These are phyloP conservation scores for Perdita meconis DNA, from an alignment of 2,888 invertebrate genomes.

Conservation along the genomic window DNA sequence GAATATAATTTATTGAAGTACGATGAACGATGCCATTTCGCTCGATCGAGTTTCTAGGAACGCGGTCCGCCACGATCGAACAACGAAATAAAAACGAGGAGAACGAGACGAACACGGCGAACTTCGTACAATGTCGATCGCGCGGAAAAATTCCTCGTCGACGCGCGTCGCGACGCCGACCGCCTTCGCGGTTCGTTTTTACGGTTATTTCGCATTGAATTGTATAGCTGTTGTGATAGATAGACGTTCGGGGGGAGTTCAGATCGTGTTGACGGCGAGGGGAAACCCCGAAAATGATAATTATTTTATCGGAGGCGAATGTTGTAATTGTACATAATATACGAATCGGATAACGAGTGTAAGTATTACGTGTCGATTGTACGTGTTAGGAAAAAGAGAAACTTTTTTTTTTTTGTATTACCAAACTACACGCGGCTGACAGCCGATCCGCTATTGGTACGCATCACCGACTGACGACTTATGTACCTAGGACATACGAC, in stretches of 20 bases:
- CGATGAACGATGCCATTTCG: constrained; percentile 61
- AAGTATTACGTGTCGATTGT: constrained; percentile 75
- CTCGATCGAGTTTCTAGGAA: constrained; percentile 36
- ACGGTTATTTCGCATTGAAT: constrained; percentile 52
- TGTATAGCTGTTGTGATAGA: constrained; percentile 37
- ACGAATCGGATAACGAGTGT: constrained; percentile 65
- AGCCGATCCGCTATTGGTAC: constrained; percentile 69
- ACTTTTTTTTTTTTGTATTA: constrained; percentile 69
- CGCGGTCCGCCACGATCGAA: constrained; percentile 18
- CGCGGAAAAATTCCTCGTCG: constrained; percentile 24
- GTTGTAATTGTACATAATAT: constrained; percentile 66
- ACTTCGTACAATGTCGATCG: not conserved
- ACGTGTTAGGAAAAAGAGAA: constrained; percentile 44
- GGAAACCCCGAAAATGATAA: constrained; percentile 34
- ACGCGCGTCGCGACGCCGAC: constrained; percentile 18
- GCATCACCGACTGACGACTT: constrained; percentile 75
- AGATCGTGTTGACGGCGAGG: not conserved
- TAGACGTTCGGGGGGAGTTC: constrained; percentile 12
- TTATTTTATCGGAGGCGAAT: constrained; percentile 38
- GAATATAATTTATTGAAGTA: constrained; percentile 58
- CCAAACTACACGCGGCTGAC: constrained; percentile 70
- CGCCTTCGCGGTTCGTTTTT: constrained; percentile 50
- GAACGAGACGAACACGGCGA: constrained; percentile 2
- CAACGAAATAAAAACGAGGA: constrained; percentile 39
- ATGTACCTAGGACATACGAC: constrained; percentile 73